Evolutionary conservation across 2,113 vertebrate species (phyloP).

Genomic region (Dipodomys stephensi): DNA sequence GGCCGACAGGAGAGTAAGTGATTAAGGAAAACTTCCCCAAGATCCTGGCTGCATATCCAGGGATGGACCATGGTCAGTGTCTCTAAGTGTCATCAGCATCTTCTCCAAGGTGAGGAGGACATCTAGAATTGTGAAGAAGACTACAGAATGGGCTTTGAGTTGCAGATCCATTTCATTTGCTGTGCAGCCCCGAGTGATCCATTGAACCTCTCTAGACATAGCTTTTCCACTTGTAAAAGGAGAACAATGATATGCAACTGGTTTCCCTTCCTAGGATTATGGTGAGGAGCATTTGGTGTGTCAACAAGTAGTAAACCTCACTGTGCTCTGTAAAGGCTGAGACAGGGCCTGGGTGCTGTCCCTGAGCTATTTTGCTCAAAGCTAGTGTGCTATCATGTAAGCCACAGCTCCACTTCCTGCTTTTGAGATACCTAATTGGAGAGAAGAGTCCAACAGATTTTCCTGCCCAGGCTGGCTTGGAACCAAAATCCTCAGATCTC

Average conservation of each 20-base stretch:
- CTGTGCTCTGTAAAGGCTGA: conserved; percentile 3
- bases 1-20: conserved; percentile 33
- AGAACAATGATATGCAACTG: neutral
- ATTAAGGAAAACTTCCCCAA: neutral
- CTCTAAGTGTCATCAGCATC: neutral
- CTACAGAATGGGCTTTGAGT: neutral
- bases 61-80: neutral
- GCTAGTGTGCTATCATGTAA: no score
- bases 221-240: conserved; percentile 37
- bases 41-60: neutral
- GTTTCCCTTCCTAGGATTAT: neutral
- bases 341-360: no score
- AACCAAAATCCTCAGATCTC: no score
- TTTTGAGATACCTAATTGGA: no score
- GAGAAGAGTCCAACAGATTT: no score
- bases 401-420: no score
- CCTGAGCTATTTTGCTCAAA: no score
- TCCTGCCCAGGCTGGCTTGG: no score
- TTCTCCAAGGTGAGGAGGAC: neutral
- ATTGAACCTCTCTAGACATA: conserved; percentile 24
- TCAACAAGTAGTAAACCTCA: neutral
- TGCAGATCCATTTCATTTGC: conserved; percentile 6
- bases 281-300: neutral
- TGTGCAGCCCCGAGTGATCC: neutral
- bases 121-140: neutral